Conservation (phyloP, 2,797 vertebrate species). For the Carapus acus region DNA sequence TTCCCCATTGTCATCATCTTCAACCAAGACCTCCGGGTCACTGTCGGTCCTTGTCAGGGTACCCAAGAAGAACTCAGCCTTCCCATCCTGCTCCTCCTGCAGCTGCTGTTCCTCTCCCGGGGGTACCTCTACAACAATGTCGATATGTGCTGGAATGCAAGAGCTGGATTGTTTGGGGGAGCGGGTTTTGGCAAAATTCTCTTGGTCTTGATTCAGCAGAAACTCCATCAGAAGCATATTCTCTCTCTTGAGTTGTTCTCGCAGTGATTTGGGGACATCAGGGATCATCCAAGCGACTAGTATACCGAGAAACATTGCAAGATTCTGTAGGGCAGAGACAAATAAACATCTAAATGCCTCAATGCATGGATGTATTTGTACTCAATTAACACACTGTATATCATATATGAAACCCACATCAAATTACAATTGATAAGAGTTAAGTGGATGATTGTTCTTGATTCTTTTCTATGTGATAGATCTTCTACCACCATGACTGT, state of each 20-base stretch:
- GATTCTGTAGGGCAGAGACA: conserved; percentile 73
- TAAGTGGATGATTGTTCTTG: too few relatives aligned
- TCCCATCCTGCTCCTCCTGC: conserved; percentile 31
- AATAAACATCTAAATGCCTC: too few relatives aligned
- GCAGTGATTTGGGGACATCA: conserved; percentile 90
- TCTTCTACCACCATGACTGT: too few relatives aligned
- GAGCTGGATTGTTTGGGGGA: conserved; percentile 51
- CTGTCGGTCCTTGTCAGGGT: conserved; percentile 22
- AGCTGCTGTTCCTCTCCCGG: conserved; percentile 27
- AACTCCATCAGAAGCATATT: conserved; percentile 87
- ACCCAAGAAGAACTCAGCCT: conserved; percentile 33
- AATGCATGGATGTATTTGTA: too few relatives aligned
- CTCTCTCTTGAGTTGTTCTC: conserved; percentile 91
- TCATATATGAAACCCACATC: too few relatives aligned
- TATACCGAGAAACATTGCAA: conserved; percentile 96
- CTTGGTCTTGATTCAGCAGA: conserved; percentile 84
- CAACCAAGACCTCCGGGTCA: conserved; percentile 41
- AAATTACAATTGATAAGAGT: too few relatives aligned
- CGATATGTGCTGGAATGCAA: conserved; percentile 33
- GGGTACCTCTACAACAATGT: conserved; percentile 59
- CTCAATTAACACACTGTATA: too few relatives aligned
- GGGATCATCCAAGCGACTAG: conserved; percentile 96
- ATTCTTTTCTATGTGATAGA: too few relatives aligned
- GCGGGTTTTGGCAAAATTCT: conserved; percentile 65
- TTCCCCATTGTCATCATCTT: conserved; percentile 31